These are phyloP conservation scores for Burhinus oedicnemus DNA, from an alignment of 2,113 vertebrate genomes.

Conservation along the genomic window DNA sequence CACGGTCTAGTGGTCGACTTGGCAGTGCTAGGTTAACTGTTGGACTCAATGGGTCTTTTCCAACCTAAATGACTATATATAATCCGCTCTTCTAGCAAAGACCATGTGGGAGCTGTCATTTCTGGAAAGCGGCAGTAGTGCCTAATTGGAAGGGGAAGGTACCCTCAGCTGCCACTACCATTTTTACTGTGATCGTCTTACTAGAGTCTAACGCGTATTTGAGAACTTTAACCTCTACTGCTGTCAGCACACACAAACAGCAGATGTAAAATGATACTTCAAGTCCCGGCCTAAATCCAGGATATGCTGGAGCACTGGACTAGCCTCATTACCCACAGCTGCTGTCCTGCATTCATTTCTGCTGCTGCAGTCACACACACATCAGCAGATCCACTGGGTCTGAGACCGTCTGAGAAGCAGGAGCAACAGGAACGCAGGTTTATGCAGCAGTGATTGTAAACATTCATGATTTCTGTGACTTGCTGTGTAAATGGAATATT, in stretches of 20 bases:
- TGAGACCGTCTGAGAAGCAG: background rate
- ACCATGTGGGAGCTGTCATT: rapidly evolving
- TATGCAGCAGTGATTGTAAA: background rate
- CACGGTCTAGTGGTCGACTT: too few relatives aligned
- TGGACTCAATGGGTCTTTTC: too few relatives aligned
- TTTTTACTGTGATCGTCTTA: background rate
- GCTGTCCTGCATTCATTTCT: background rate
- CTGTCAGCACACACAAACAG: background rate
- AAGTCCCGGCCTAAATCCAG: background rate
- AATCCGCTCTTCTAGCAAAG: background rate
- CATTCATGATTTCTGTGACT: background rate
- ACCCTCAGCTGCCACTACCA: background rate
- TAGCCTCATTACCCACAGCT: background rate
- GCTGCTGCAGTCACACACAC: background rate
- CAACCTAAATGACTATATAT: too few relatives aligned
- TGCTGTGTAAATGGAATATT: background rate
- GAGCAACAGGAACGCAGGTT: background rate
- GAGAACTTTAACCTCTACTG: background rate
- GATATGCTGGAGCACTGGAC: background rate
- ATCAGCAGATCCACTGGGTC: background rate
- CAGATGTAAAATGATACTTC: background rate
- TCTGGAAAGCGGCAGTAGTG: background rate
- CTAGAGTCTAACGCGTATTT: background rate
- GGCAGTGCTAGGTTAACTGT: too few relatives aligned
- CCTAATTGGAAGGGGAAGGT: background rate